These are phyloP conservation scores for Nasonia vitripennis DNA, from an alignment of 1,140 invertebrate species.

Conservation along the genomic window DNA sequence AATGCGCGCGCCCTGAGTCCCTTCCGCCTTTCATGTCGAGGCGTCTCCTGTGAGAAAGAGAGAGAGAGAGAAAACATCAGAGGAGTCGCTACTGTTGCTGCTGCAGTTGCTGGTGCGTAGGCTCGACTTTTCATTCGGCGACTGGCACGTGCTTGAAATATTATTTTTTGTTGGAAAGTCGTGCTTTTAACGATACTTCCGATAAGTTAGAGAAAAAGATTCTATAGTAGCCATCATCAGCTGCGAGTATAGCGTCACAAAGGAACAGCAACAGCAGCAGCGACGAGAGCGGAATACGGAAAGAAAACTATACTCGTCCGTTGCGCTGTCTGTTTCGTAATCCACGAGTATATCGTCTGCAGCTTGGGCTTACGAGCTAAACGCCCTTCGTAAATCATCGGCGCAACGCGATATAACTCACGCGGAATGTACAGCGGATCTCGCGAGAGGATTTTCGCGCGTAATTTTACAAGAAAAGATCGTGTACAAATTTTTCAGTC, in stretches of 20 bases:
- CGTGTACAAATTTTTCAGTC: background rate
- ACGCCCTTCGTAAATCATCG: conserved; percentile 54
- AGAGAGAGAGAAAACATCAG: background rate
- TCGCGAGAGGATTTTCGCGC: conserved; percentile 21
- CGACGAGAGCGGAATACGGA: background rate
- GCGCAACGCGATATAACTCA: conserved; percentile 37
- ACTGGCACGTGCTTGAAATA: background rate
- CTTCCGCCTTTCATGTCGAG: conserved; percentile 10
- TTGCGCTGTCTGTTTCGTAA: conserved; percentile 34
- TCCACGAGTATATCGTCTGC: conserved; percentile 15
- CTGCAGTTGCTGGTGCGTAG: background rate
- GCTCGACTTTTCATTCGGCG: conserved; percentile 25
- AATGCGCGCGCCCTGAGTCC: background rate
- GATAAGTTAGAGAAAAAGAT: no score
- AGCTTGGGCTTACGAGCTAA: conserved; percentile 46
- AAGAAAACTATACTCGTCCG: background rate
- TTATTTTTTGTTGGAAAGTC: background rate
- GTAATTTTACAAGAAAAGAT: background rate
- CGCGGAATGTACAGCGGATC: conserved; percentile 17
- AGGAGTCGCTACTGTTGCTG: background rate
- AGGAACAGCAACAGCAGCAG: background rate
- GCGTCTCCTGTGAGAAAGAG: background rate
- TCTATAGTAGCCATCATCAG: background rate
- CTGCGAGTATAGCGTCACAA: background rate
- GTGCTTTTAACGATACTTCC: no score